Evolutionary conservation across 2,113 vertebrate species (phyloP), one percentile per base, ranked within the genome.

Genomic region (Meriones unguiculatus): DNA sequence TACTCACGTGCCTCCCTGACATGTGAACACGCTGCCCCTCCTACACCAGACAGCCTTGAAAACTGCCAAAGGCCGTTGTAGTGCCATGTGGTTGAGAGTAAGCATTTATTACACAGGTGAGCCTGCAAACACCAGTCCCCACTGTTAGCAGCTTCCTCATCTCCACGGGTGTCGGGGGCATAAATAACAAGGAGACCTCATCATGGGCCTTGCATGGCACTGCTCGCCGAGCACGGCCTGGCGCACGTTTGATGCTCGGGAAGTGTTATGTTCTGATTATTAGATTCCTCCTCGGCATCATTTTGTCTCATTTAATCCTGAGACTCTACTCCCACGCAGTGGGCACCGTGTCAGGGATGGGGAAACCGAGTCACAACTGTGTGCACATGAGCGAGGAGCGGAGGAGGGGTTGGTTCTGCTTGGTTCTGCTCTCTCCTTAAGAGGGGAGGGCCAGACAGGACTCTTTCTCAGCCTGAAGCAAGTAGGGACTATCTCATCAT

Each of bases 401-500:
- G 38, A 90, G 87, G 73, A 64, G 30, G 10, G n/a, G 69, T 7
- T 41, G 84, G 10, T 22, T 52, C 17, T 41, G 54, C 20, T 87
- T 57, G 17, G 7, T 4, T 73, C 50, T 89, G 50, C 38, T 14
- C 32, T 17, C 86, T 85, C 15, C 69, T 2, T 6, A 11, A 28
- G 22, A 30, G 3, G 62, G 46, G 22, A 65, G 17, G 7, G 41
- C 18, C 32, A 69, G 41, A 11, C 6, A 25, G 59, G 10, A 77
- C 22, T n/a, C 20, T 1, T 38, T 73, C n/a, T n/a, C 59, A 90
- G 72, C 57, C 17, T 73, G 13, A 46, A 30, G 77, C 11, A 62
- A 80, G 11, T 0, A 2, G 50, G 30, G 5, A 3, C 25, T 30
- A 17, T 5, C 11, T 4, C 0, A 2, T 5, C 15, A 1, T 7